A percentile compares a stretch with the other conserved stretches of the same genome.
Evolutionary conservation across 2,113 vertebrate genomes (phyloP).

Genomic region (Chloropsis hardwickii): DNA sequence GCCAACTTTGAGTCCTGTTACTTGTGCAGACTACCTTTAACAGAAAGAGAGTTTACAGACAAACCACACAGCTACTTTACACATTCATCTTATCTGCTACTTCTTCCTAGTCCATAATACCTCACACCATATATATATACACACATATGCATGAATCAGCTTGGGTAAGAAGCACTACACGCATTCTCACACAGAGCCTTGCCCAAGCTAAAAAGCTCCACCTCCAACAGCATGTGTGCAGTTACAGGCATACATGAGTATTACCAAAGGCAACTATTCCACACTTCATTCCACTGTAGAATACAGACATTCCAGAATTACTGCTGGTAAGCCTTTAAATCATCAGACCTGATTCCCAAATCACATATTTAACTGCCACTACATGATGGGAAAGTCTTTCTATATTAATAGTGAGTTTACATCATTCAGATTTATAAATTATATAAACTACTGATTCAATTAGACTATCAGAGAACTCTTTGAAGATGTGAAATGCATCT

Average conservation of each 20-base stretch:
- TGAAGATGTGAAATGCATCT: background rate
- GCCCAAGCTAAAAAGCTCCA: background rate
- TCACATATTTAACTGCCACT: background rate
- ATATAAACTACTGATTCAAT: background rate
- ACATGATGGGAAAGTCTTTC: background rate
- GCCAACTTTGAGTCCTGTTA: background rate
- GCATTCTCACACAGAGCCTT: background rate
- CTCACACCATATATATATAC: accelerated
- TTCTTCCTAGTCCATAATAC: background rate
- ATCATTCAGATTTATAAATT: background rate
- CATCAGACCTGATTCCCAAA: background rate
- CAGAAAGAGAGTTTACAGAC: background rate
- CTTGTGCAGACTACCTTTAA: background rate
- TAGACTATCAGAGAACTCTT: background rate
- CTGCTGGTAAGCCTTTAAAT: background rate
- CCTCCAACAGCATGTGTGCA: background rate
- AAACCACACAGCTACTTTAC: background rate
- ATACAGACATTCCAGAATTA: background rate
- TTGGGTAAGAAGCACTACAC: background rate
- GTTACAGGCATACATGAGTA: background rate
- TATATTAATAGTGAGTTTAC: background rate
- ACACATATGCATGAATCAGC: background rate
- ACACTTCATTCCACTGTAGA: background rate
- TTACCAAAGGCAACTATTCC: background rate
- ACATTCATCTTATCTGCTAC: background rate